Evolutionary conservation across 2,797 vertebrate genomes (phyloP).

Genomic region (Numenius phaeopus): DNA sequence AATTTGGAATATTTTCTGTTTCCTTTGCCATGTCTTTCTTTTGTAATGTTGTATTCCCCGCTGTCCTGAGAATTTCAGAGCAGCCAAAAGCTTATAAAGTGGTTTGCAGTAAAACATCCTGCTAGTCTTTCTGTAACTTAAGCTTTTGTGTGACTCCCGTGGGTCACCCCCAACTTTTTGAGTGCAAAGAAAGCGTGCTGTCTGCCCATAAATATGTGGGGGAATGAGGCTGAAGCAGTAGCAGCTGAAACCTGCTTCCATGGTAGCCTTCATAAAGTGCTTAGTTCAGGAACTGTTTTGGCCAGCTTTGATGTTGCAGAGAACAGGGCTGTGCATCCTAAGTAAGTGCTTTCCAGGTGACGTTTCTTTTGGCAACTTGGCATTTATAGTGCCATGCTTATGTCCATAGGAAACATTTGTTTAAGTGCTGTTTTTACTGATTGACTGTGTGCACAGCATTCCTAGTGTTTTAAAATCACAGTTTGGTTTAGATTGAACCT

Average conservation of each 20-base stretch:
- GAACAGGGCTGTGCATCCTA: not conserved
- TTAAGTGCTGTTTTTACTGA: not conserved
- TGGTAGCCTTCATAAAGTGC: not conserved
- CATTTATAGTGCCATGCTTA: rapidly evolving
- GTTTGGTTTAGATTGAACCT: not conserved
- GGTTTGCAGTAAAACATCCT: not conserved
- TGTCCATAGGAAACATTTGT: not conserved
- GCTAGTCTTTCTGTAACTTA: not conserved
- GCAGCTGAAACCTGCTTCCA: not conserved
- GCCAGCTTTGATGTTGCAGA: not conserved
- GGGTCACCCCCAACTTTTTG: not conserved
- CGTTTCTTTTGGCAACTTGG: not conserved
- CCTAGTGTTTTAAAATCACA: not conserved
- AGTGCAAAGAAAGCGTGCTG: not conserved
- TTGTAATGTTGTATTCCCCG: not conserved
- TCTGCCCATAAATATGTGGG: not conserved
- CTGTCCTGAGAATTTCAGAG: not conserved
- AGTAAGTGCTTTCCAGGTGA: not conserved
- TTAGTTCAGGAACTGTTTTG: not conserved
- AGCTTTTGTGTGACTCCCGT: not conserved
- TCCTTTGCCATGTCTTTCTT: not conserved
- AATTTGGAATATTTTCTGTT: not conserved
- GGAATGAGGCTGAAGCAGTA: not conserved
- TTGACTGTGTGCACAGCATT: not conserved
- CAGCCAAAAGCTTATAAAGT: not conserved